Base-by-base conservation (phyloP, 2,113 vertebrate species). In the Coturnix japonica region DNA sequence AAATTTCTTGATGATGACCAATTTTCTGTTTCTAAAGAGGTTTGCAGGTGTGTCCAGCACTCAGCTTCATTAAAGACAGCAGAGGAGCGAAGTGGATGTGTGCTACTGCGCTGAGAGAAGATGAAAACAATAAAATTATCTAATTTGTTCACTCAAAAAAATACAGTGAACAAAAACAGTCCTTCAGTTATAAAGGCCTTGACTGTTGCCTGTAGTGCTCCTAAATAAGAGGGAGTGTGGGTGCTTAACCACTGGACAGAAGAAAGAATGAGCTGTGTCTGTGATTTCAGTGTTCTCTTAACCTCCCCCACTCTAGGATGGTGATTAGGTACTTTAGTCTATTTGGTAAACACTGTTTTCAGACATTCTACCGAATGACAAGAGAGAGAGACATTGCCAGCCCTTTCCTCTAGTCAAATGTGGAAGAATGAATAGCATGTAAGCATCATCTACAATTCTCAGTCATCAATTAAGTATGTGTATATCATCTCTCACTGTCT, bases 1-100 rank as follows among this genome's bases (percentile, higher is more conserved):
- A 10, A 67, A 85, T 89, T 91, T 56, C 60, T 80, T 69, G 60
- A 43, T 85, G 37, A 51, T 75, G 61, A 61, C 61, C 91, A 85
- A 26, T 87, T 47, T 81, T 69, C 71, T 87, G 53, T 56, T 90
- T 51, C 64, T 95, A 86, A 91, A 74, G 60, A 91, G 35, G 39
- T 95, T 72, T 94, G 67, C 75, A 85, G 70, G 89, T 72, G 30
- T 67, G 75, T 51, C 69, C 84, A 87, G 80, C 49, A 43, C 91
- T 78, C 67, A 88, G 8, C 23, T 83, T 76, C 35, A 12, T 63
- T 91, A 54, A 90, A 83, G 23, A 67, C 28, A 89, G 47, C 1
- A 6, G 78, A 93, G 28, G 16, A 93, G 5, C 53, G 16, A 76
- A 67, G 43, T 18, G 37, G 51, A n/a, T 57, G 46, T 2, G 16